phyloP scores from a whole-genome alignment of 2,797 vertebrate genomes.

The Octomys mimax region DNA sequence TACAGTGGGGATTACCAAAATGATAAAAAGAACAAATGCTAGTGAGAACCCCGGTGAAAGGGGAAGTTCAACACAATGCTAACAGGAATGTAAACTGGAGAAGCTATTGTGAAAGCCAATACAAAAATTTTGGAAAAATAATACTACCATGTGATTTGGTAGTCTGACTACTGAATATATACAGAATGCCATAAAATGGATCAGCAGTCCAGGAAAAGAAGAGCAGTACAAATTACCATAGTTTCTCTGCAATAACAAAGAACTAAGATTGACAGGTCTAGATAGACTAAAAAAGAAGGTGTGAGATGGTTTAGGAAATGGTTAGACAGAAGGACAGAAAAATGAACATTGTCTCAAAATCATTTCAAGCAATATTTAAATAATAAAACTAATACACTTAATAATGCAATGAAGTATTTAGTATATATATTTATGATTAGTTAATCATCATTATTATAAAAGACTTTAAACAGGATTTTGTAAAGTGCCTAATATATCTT shows the following conservation, averaged over 20 bases:
- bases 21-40: not conserved
- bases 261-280: not conserved
- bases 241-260: not conserved
- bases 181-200: not conserved
- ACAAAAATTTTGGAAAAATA: not conserved
- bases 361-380: not conserved
- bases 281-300: not conserved
- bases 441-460: conserved; percentile 1
- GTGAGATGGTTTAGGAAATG: not conserved
- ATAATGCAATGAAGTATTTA: not conserved
- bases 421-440: not conserved
- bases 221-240: not conserved
- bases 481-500: not conserved
- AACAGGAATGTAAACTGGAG: not conserved
- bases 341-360: not conserved
- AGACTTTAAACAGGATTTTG: not conserved
- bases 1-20: not conserved
- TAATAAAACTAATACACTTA: not conserved
- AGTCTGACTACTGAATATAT: not conserved
- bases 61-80: not conserved
- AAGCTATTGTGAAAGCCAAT: not conserved
- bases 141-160: not conserved
- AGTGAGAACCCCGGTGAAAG: not conserved
- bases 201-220: not conserved
- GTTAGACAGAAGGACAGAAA: not conserved